phyloP scores from a whole-genome alignment of 2,797 vertebrate genomes.

The Squalus acanthias region DNA sequence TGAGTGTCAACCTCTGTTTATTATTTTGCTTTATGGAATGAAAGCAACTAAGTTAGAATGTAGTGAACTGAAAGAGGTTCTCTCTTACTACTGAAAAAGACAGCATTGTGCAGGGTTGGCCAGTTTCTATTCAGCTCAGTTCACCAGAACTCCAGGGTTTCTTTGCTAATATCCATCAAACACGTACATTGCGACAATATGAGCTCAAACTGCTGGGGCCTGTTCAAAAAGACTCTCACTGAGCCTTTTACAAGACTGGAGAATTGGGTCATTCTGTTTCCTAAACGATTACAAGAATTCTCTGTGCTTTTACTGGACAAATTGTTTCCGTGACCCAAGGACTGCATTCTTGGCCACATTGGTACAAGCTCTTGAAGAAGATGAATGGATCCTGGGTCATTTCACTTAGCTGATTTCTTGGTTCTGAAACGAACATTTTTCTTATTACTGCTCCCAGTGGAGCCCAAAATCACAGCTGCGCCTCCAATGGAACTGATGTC shows the following conservation, averaged over 20 bases:
- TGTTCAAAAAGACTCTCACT: neutral
- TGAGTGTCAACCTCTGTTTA: neutral
- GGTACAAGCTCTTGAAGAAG: neutral
- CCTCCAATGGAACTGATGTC: neutral
- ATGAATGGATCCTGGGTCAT: neutral
- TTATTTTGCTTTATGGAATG: neutral
- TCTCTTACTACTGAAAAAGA: neutral
- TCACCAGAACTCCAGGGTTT: neutral
- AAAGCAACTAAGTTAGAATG: neutral
- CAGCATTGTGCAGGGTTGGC: neutral
- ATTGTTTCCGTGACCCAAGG: neutral
- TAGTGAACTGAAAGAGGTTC: neutral
- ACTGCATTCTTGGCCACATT: neutral
- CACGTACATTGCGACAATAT: neutral
- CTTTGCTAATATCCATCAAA: neutral
- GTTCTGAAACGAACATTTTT: neutral
- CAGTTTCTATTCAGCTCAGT: too few relatives aligned
- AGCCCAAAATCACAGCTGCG: neutral
- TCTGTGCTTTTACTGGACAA: neutral
- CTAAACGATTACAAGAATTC: neutral
- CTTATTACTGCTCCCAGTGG: neutral
- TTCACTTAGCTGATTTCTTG: neutral
- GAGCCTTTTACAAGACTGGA: neutral
- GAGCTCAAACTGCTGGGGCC: neutral
- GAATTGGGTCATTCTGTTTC: neutral